These are phyloP conservation scores for Sprattus sprattus DNA, from an alignment of 2,113 vertebrate genomes.

Conservation along the genomic window DNA sequence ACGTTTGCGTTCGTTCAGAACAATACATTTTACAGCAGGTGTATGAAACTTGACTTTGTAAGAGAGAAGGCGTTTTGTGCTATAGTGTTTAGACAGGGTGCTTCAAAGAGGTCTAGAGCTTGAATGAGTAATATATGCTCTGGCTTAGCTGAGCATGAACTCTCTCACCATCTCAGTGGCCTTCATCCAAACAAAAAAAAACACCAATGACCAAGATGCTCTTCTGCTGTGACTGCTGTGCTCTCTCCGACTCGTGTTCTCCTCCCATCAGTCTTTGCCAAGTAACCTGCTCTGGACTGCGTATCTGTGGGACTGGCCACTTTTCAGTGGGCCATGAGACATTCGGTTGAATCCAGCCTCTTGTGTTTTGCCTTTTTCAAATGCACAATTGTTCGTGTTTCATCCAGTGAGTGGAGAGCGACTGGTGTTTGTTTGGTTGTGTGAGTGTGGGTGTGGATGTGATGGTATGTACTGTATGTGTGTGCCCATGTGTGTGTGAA, in stretches of 20 bases:
- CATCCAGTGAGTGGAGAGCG: constrained; percentile 73
- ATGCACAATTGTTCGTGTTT: constrained; percentile 82
- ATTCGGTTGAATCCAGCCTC: constrained; percentile 77
- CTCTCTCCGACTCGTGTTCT: not conserved
- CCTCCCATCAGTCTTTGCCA: constrained; percentile 45
- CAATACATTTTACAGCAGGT: not conserved
- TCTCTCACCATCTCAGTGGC: constrained; percentile 67
- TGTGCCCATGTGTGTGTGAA: constrained; percentile 26
- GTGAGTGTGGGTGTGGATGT: constrained; percentile 28
- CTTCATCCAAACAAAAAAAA: constrained; percentile 57
- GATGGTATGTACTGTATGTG: constrained; percentile 33
- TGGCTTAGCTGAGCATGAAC: constrained; percentile 44
- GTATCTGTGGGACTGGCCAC: not conserved
- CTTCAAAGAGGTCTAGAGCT: constrained; percentile 52
- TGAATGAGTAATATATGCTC: constrained; percentile 5
- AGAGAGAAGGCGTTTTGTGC: not conserved
- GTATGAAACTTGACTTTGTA: not conserved
- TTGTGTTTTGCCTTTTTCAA: constrained; percentile 83
- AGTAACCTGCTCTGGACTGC: constrained; percentile 18
- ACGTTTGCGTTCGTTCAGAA: not conserved
- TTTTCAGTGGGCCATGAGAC: constrained; percentile 74
- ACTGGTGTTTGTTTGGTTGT: constrained; percentile 32
- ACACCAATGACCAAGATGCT: constrained; percentile 49
- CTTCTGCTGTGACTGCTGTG: constrained; percentile 20
- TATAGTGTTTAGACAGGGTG: constrained; percentile 36